Conservation (phyloP, 1,140 invertebrate genomes). For the Sycophaga agraensis region DNA sequence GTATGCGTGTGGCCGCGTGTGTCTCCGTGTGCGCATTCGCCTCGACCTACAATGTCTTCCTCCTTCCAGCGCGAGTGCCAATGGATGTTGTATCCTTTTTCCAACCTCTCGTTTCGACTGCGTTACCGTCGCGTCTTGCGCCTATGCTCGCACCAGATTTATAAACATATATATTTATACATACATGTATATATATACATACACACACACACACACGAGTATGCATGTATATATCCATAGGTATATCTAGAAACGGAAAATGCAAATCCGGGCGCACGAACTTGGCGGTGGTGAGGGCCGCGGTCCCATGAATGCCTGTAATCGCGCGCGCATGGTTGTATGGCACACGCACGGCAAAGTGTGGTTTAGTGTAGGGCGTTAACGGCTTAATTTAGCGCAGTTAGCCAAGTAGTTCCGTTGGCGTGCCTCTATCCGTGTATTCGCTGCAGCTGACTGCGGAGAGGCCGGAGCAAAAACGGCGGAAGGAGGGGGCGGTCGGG, state of each 20-base stretch:
- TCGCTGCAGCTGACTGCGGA: too few species aligned
- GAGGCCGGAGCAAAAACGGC: too few species aligned
- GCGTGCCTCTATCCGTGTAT: conserved; percentile 7
- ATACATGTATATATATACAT: neutral
- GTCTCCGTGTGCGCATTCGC: neutral
- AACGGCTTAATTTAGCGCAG: conserved; percentile 34
- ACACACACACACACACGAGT: too few species aligned
- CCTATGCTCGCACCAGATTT: neutral
- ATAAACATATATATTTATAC: neutral
- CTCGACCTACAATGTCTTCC: neutral
- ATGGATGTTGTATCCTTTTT: too few species aligned
- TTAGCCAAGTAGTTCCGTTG: conserved; percentile 29
- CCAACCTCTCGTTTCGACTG: too few species aligned
- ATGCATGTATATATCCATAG: neutral
- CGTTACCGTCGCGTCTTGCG: neutral
- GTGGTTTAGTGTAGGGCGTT: conserved; percentile 37
- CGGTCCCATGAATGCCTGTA: too few species aligned
- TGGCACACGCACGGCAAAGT: too few species aligned
- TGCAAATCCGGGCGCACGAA: too few species aligned
- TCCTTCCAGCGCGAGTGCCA: too few species aligned
- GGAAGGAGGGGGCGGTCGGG: too few species aligned
- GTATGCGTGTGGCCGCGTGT: neutral
- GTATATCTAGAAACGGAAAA: neutral
- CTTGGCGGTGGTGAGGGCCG: too few species aligned
- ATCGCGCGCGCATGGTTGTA: too few species aligned